Base-by-base conservation (phyloP, 2,113 vertebrate species). In the Xiphophorus maculatus region DNA sequence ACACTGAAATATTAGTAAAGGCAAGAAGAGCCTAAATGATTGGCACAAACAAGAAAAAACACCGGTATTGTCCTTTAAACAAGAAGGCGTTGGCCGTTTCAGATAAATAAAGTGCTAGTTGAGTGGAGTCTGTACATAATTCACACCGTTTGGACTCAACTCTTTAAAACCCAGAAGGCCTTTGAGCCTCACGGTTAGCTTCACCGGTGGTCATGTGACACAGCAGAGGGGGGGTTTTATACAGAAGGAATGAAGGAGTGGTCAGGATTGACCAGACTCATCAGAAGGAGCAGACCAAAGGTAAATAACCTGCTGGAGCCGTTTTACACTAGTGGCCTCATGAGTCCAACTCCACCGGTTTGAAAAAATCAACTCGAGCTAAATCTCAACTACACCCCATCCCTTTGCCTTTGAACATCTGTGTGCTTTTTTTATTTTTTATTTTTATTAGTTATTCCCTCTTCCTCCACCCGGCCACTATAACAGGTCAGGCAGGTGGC, bases 401-500 rank as follows among this genome's bases (percentile, higher is more conserved):
- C 61, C 42, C 12, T 65, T 33, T 19, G 22, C 42, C 42, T 48
- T 25, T 29, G 35, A 58, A 58, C 19, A 1, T 73, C 35, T 2
- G 15, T 29, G 62, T 13, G 5, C 2, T 42, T 29, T 65, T 37
- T 32, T 70, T n/a, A 17, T 29, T 65, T 37, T 32, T 70, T n/a
- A 17, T 7, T 37, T 37, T 12, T 2, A 37, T 37, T 11, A 37
- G 10, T 37, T 37, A 37, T 37, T 37, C 35, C 35, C 35, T 37
- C 35, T 37, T 11, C 2, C 35, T 10, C 35, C 2, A 0, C 35
- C 2, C 37, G 54, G 51, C 77, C 17, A 74, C 93, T 96, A 98
- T 66, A 98, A 85, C 40, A 98, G 94, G 85, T 99, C 98, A 0
- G 98, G 98, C 74, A 99, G 94, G 90, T 99, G 98, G 92, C 97